A percentile compares a stretch with the other conserved stretches of the same genome.
Evolutionary conservation across 2,113 vertebrate species (phyloP).

Genomic region (Odontesthes bonariensis): DNA sequence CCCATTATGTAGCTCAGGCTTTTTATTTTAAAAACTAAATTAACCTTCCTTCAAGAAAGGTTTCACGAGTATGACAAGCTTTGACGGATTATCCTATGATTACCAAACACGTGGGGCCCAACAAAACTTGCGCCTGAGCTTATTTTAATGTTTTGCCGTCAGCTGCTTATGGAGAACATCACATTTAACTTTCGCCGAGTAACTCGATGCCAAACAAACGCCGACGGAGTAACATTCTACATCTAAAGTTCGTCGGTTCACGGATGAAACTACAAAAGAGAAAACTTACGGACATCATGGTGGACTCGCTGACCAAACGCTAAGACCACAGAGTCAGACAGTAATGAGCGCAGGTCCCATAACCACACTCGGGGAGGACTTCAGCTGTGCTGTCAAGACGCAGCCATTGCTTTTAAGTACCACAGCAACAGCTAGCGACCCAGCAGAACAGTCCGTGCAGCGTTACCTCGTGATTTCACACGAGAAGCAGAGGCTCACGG

Average conservation of each 20-base stretch:
- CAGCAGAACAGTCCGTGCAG: neutral
- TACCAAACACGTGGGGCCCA: neutral
- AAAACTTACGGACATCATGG: conserved; percentile 69
- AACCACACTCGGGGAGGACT: neutral
- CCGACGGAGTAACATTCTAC: neutral
- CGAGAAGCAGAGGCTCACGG: conserved; percentile 36
- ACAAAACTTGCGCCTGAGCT: too few species aligned
- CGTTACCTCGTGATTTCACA: conserved; percentile 25
- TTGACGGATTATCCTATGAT: neutral
- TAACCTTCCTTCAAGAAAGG: too few species aligned
- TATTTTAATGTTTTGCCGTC: too few species aligned
- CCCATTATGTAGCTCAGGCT: too few species aligned
- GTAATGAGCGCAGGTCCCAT: conserved; percentile 6
- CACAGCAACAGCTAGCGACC: neutral
- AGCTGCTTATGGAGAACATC: neutral
- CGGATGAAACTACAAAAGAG: neutral
- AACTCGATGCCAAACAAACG: neutral
- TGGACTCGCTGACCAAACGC: neutral
- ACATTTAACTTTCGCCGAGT: neutral
- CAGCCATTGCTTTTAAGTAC: neutral
- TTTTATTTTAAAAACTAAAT: too few species aligned
- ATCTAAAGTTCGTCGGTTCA: neutral
- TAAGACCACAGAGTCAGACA: neutral
- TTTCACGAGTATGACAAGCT: neutral
- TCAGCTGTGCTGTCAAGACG: neutral